These are phyloP conservation scores for Perithous albicinctus DNA, from an alignment of 2,888 invertebrate species.

Conservation along the genomic window DNA sequence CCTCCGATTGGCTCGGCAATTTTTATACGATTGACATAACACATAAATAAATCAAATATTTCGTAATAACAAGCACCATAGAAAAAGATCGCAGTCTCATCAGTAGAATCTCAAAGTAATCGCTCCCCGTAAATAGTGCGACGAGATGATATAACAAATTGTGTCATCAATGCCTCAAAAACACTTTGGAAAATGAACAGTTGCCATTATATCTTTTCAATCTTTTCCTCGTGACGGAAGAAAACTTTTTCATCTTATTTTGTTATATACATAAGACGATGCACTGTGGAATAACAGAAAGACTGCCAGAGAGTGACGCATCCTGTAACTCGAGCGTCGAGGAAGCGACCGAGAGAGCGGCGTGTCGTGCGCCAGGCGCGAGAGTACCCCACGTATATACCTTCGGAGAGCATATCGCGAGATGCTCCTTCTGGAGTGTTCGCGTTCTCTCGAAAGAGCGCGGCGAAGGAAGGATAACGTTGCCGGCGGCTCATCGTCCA, in stretches of 20 bases:
- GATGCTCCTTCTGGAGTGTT: constrained; percentile 45
- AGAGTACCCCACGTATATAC: constrained; percentile 3
- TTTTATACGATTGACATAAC: too few species aligned
- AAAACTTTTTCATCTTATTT: neutral
- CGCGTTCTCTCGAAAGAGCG: constrained; percentile 62
- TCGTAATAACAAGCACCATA: too few species aligned
- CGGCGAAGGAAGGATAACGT: constrained; percentile 75
- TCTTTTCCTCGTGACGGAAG: neutral
- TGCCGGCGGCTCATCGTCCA: constrained; percentile 60
- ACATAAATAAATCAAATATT: too few species aligned
- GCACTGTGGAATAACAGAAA: neutral
- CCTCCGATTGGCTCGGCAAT: too few species aligned
- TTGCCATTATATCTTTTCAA: neutral
- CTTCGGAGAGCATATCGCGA: constrained; percentile 16
- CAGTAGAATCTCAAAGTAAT: too few species aligned
- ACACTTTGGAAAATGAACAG: neutral
- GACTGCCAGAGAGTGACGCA: constrained; percentile 15
- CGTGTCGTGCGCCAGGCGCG: constrained; percentile 17
- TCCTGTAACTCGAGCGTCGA: constrained; percentile 17
- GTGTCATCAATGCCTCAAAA: too few species aligned
- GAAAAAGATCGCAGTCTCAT: too few species aligned
- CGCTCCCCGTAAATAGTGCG: too few species aligned
- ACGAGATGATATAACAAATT: too few species aligned
- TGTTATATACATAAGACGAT: neutral
- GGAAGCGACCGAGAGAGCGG: constrained; percentile 11